Evolutionary conservation across 2,797 vertebrate genomes (phyloP).

Genomic region (Brachyrhaphis roseni): DNA sequence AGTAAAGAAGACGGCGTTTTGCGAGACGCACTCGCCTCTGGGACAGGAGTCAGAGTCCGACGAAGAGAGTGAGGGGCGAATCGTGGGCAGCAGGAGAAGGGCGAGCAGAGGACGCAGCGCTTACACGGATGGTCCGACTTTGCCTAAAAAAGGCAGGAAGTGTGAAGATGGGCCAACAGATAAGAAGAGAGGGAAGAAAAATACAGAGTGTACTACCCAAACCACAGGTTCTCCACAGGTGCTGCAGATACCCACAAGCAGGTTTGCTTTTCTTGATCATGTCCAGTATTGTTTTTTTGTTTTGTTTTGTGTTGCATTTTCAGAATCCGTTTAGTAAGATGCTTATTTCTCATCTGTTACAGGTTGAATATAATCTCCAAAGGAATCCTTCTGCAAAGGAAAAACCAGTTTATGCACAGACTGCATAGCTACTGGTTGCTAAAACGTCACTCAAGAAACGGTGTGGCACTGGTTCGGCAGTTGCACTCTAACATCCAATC

Average conservation of each 20-base stretch:
- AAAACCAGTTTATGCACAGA: conserved; percentile 96
- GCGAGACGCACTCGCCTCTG: conserved; percentile 90
- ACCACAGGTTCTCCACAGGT: conserved; percentile 82
- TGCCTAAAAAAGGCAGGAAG: conserved; percentile 81
- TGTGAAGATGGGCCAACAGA: conserved; percentile 80
- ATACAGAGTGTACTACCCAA: conserved; percentile 68
- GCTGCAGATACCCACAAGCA: conserved; percentile 91
- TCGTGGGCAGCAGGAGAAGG: conserved; percentile 82
- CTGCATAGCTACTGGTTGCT: conserved; percentile 97
- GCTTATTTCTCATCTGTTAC: conserved; percentile 30
- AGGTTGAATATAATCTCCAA: conserved; percentile 96
- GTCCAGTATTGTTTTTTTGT: not conserved
- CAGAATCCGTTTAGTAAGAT: not conserved
- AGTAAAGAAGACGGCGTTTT: conserved; percentile 96
- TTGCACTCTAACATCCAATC: conserved; percentile 90
- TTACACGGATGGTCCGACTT: conserved; percentile 73
- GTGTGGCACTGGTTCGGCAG: conserved; percentile 91
- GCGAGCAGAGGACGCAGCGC: conserved; percentile 78
- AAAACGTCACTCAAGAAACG: conserved; percentile 95
- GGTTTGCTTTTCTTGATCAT: conserved; percentile 76
- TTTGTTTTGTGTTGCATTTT: not conserved
- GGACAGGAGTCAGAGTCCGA: conserved; percentile 70
- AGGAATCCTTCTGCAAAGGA: conserved; percentile 91
- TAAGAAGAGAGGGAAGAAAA: conserved; percentile 91
- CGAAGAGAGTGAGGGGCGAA: conserved; percentile 80